These are phyloP conservation scores for Margaritifera margaritifera DNA, from an alignment of 2,888 invertebrate genomes.

Conservation along the genomic window DNA sequence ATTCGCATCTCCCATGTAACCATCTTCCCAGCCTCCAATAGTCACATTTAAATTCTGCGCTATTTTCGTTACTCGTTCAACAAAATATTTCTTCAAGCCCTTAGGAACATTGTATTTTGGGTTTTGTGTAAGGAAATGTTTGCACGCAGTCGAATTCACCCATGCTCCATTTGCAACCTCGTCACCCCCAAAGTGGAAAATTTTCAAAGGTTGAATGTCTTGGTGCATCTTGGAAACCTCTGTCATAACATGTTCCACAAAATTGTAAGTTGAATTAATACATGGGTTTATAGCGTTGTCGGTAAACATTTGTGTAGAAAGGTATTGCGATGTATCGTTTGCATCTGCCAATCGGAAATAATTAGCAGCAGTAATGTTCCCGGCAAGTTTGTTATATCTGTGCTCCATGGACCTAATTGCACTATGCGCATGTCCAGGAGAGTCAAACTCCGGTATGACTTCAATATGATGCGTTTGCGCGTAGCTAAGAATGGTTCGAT, in stretches of 20 bases:
- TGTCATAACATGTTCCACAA: slow-evolving; percentile 20
- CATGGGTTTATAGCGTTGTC: slow-evolving; percentile 50
- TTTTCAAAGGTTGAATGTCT: slow-evolving; percentile 14
- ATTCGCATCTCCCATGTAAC: slow-evolving; percentile 9
- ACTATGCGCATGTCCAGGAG: slow-evolving; percentile 60
- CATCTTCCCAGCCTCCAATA: slow-evolving; percentile 45
- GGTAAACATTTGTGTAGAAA: slow-evolving; percentile 35
- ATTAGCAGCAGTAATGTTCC: slow-evolving; percentile 12
- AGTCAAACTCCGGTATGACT: slow-evolving; percentile 68
- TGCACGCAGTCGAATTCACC: slow-evolving; percentile 36
- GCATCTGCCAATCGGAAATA: slow-evolving; percentile 17
- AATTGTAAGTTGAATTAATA: slow-evolving; percentile 21
- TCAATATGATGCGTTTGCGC: slow-evolving; percentile 60
- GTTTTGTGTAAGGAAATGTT: neutral
- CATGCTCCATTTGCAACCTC: slow-evolving; percentile 36
- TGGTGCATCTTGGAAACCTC: slow-evolving; percentile 16
- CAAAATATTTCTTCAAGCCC: slow-evolving; percentile 4
- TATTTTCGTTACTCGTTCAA: slow-evolving; percentile 1
- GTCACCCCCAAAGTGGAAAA: slow-evolving; percentile 26
- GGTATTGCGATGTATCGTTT: slow-evolving; percentile 33
- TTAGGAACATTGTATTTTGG: neutral
- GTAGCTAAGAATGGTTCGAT: slow-evolving; percentile 56
- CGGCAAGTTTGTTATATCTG: slow-evolving; percentile 5
- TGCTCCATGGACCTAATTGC: slow-evolving; percentile 45
- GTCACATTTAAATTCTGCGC: slow-evolving; percentile 12